A percentile compares a stretch with the other conserved stretches of the same genome.
phyloP scores from a whole-genome alignment of 2,113 vertebrate species.

The Petrocephalus zakoni region DNA sequence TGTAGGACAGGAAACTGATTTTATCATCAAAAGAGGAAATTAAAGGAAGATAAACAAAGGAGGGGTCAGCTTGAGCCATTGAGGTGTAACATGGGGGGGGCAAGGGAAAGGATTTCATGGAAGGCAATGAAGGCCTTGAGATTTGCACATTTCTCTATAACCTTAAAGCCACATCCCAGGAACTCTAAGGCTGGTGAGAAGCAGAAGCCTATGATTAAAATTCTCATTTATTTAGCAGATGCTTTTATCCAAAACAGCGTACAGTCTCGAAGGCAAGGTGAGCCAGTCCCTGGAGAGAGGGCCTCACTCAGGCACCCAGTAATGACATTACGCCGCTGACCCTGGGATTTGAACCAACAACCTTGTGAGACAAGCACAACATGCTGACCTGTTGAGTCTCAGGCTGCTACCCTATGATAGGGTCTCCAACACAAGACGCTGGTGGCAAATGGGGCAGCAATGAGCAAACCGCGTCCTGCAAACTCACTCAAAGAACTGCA shows the following conservation, averaged over 20 bases:
- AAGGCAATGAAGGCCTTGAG: not conserved
- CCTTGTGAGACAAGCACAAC: not conserved
- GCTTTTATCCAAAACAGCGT: not conserved
- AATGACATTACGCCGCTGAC: not conserved
- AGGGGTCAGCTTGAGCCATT: not conserved
- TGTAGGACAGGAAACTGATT: not conserved
- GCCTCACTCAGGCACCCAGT: not conserved
- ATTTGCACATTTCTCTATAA: not conserved
- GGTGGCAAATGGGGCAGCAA: not conserved
- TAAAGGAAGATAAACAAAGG: not conserved
- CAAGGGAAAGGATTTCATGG: not conserved
- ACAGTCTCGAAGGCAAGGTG: no score
- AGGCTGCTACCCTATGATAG: not conserved
- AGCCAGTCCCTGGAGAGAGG: no score
- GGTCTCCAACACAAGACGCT: not conserved
- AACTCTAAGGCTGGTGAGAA: not conserved
- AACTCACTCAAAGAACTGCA: not conserved
- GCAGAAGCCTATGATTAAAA: not conserved
- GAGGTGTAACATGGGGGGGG: not conserved
- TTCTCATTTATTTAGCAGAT: not conserved
- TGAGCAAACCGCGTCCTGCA: not conserved
- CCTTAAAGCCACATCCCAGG: not conserved
- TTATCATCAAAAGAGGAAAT: not conserved
- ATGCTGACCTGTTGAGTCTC: not conserved
- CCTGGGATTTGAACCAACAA: not conserved